These are phyloP conservation scores for Dryobates pubescens DNA, from an alignment of 2,797 vertebrate species.

Conservation along the genomic window DNA sequence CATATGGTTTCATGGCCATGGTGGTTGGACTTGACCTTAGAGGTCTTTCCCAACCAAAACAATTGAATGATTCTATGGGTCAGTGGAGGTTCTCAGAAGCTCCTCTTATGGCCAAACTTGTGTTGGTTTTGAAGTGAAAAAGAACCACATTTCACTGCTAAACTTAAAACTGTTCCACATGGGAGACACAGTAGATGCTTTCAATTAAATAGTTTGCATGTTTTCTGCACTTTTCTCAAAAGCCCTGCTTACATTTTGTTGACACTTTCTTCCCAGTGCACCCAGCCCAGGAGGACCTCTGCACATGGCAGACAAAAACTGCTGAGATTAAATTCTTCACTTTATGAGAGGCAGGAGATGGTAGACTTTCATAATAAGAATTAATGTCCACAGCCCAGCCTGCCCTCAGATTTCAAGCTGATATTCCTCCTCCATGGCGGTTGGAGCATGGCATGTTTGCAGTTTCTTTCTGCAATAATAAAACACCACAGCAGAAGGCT, in stretches of 20 bases:
- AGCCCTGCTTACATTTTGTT: neutral
- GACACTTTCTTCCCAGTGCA: neutral
- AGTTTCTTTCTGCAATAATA: neutral
- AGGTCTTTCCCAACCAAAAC: too few relatives aligned
- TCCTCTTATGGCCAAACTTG: neutral
- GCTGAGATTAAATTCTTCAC: neutral
- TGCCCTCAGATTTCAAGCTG: neutral
- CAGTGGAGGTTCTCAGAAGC: neutral
- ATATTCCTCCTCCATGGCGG: neutral
- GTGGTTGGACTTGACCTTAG: too few relatives aligned
- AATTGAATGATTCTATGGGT: too few relatives aligned
- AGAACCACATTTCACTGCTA: neutral
- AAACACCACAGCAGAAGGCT: neutral
- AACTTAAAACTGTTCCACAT: neutral
- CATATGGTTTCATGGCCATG: too few relatives aligned
- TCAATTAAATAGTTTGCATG: neutral
- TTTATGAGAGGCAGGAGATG: neutral
- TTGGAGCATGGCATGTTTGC: neutral
- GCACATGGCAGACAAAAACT: neutral
- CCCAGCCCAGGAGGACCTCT: neutral
- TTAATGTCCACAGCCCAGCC: neutral
- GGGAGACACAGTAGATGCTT: neutral
- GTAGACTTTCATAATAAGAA: neutral
- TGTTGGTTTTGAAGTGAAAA: neutral
- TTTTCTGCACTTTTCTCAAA: neutral